Percentiles rank a stretch among this genome's conserved stretches.
These are phyloP conservation scores for Lycia hirtaria DNA, from an alignment of 2,888 invertebrate species.

Conservation along the genomic window DNA sequence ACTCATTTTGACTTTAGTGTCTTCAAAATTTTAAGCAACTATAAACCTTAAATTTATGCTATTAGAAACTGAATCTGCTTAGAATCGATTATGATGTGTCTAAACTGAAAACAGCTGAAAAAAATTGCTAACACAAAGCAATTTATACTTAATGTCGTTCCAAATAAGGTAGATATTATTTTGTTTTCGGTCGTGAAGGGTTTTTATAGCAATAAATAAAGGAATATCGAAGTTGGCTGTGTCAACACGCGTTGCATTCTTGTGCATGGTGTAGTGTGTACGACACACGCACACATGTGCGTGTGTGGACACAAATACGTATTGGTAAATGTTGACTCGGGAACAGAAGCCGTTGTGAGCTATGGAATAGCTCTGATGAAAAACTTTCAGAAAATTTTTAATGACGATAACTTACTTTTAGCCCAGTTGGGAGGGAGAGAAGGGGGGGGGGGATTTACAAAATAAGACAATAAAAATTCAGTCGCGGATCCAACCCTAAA, in stretches of 20 bases:
- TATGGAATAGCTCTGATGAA: constrained; percentile 39
- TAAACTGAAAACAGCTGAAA: constrained; percentile 52
- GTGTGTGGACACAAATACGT: constrained; percentile 79
- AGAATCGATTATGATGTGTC: constrained; percentile 30
- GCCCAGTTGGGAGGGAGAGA: no score
- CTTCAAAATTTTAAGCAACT: constrained; percentile 40
- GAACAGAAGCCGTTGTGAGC: constrained; percentile 58
- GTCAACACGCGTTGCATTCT: constrained; percentile 85
- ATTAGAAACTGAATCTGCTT: constrained; percentile 52
- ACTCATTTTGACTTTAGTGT: constrained; percentile 48
- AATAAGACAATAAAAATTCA: no score
- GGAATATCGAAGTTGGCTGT: constrained; percentile 85
- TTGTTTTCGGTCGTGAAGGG: constrained; percentile 53
- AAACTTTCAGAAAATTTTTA: background rate
- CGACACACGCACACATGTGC: constrained; percentile 67
- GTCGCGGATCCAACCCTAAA: no score
- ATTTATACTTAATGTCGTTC: constrained; percentile 11
- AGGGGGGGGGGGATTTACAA: no score
- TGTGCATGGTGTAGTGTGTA: constrained; percentile 69
- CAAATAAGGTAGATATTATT: constrained; percentile 42
- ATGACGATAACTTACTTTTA: no score
- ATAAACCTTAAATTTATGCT: constrained; percentile 39
- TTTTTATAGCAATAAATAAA: constrained; percentile 85
- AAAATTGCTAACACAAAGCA: constrained; percentile 28
- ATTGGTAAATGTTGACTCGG: constrained; percentile 81